Evolutionary conservation across 1,140 invertebrate genomes (phyloP), one percentile per base, ranked within the genome.

Genomic region (Ctenoplectra terminalis): DNA sequence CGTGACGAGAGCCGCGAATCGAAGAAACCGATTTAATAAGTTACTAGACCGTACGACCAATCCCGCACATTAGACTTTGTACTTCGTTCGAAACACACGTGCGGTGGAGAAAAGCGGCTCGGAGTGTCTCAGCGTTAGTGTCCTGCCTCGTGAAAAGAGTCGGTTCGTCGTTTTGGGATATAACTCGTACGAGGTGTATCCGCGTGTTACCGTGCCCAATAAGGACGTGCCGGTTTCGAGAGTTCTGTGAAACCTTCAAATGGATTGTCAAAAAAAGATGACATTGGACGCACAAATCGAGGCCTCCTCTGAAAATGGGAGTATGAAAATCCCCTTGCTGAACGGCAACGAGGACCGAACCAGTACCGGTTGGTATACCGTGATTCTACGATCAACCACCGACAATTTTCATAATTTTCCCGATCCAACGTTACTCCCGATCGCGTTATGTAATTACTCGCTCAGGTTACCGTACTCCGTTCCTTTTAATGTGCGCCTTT

Each of bases 281-380:
- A 92, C 92, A 90, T 89, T 94, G 83, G 93, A 90, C 66, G 92
- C 93, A 72, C 91, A 93, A 66, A 91, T 93, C 50, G 93, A 93
- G 78, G 86, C 89, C 31, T 90, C 88, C 64, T 87, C 90, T 61
- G 91, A 92, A 72, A 92, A 92, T 72, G 91, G 89, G 76, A 88
- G 89, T 71, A 84, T 90, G 71, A 91, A 91, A 86, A 91, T 91
- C 79, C 89, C 92, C 8, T 31, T 93, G 81, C 74, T 91, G 67
- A 92, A 92, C 73, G 90, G 90, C 61, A 88, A 89, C 70, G 83
- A 90, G 43, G 80, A 90, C 17, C 74, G 48, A 61, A 78, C 86
- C 26, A 80, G 83, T 75, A 84, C 88, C 80, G 91, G 90, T 88
- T 72, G 82, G 88, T 84, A 70, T 1, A 60, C 9, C 23, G 8